Percentiles rank a stretch among this genome's conserved stretches.
Conservation (phyloP, 1,140 invertebrate genomes). For the Melanaphis sacchari region DNA sequence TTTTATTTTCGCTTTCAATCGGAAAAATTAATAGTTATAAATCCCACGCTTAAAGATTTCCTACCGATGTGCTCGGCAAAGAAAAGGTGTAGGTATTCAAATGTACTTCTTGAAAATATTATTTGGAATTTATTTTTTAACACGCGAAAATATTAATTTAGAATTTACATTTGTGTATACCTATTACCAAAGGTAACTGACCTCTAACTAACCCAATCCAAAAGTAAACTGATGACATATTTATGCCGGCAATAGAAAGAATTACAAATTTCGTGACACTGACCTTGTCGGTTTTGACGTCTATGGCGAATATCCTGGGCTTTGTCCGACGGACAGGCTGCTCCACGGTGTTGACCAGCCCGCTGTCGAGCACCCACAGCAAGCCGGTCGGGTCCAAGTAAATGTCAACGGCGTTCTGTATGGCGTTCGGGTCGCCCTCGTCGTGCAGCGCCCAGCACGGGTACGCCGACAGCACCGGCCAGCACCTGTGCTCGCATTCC, state of each 20-base stretch:
- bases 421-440: slow-evolving; percentile 69
- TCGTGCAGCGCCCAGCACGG: slow-evolving; percentile 72
- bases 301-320: slow-evolving; percentile 74
- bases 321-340: slow-evolving; percentile 70
- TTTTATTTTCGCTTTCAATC: neutral
- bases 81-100: neutral
- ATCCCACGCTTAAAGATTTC: neutral
- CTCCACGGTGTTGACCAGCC: slow-evolving; percentile 72
- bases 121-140: too few relatives aligned
- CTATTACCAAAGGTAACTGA: too few relatives aligned
- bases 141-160: neutral
- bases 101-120: neutral
- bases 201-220: neutral
- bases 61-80: neutral
- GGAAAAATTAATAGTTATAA: neutral
- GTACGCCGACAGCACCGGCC: slow-evolving; percentile 67
- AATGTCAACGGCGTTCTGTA: slow-evolving; percentile 71
- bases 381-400: slow-evolving; percentile 69
- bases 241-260: neutral
- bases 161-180: neutral
- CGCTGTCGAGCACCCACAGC: slow-evolving; percentile 75
- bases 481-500: slow-evolving; percentile 62
- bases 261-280: neutral
- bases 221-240: neutral
- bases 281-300: slow-evolving; percentile 64